Conservation (phyloP, 2,888 invertebrate species). For the Hemaris fuciformis region DNA sequence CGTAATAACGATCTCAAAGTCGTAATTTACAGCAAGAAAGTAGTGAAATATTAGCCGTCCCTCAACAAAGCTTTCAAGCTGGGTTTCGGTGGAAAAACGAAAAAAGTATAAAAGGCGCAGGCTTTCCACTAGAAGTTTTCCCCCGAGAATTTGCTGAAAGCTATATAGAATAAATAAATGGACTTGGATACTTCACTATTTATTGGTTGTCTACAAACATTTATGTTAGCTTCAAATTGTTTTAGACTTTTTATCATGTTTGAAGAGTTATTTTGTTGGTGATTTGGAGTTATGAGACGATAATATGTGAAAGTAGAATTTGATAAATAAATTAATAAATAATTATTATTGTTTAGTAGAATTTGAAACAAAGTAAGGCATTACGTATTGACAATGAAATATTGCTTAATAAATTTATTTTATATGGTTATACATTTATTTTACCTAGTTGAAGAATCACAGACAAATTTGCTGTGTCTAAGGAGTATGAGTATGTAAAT, state of each 20-base stretch:
- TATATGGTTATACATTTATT: no score
- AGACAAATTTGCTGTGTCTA: no score
- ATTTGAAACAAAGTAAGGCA: no score
- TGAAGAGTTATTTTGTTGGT: neutral
- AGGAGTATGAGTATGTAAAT: no score
- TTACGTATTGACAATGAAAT: no score
- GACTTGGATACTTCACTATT: neutral
- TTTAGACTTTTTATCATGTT: neutral
- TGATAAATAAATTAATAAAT: no score
- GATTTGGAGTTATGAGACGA: neutral
- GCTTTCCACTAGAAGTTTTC: constrained; percentile 22
- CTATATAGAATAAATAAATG: neutral
- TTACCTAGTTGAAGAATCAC: no score
- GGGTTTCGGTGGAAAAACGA: constrained; percentile 28
- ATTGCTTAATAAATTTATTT: no score
- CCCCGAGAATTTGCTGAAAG: constrained; percentile 16
- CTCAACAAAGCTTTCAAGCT: constrained; percentile 25
- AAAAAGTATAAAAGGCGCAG: constrained; percentile 19
- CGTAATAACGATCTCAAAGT: neutral
- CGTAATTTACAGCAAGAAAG: constrained; percentile 29
- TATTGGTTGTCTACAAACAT: neutral
- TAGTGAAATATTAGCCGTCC: constrained; percentile 35
- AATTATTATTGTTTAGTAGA: no score
- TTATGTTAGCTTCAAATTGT: neutral
- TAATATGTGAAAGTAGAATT: no score